Evolutionary conservation across 2,113 vertebrate species (phyloP).

Genomic region (Mesitornis unicolor): DNA sequence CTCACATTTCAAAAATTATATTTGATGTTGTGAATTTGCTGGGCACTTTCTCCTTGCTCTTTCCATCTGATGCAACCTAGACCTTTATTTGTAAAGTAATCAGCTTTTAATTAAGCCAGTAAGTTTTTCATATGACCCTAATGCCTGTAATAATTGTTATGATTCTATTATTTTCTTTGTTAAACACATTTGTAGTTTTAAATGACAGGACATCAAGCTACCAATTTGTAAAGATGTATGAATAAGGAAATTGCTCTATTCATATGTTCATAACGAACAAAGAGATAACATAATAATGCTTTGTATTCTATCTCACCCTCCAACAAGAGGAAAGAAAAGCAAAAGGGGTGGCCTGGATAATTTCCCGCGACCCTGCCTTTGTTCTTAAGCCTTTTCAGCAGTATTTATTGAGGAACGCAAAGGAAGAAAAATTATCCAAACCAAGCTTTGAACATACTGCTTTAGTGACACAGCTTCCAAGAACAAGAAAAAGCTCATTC

Average conservation of each 20-base stretch:
- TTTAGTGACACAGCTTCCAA: neutral
- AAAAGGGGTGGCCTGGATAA: constrained; percentile 36
- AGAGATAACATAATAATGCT: constrained; percentile 46
- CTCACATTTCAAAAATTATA: neutral
- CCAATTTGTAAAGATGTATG: constrained; percentile 57
- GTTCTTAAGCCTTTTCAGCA: neutral
- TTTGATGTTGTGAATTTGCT: neutral
- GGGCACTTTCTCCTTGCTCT: neutral
- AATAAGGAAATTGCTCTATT: constrained; percentile 61
- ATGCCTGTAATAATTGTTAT: constrained; percentile 48
- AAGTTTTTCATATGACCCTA: constrained; percentile 24
- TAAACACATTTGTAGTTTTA: constrained; percentile 51
- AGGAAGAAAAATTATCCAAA: neutral
- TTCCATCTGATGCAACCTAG: neutral
- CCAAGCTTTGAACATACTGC: neutral
- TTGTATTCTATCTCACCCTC: constrained; percentile 4
- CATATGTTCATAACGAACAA: constrained; percentile 34
- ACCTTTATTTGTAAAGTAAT: constrained; percentile 33
- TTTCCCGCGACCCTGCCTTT: constrained; percentile 19
- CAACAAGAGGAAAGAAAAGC: constrained; percentile 4
- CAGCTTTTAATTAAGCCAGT: constrained; percentile 56
- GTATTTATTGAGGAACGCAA: neutral
- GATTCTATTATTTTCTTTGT: constrained; percentile 57
- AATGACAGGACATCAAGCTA: constrained; percentile 62
- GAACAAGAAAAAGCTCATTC: neutral